Evolutionary conservation across 2,113 vertebrate species (phyloP).

Genomic region (Antennarius striatus): DNA sequence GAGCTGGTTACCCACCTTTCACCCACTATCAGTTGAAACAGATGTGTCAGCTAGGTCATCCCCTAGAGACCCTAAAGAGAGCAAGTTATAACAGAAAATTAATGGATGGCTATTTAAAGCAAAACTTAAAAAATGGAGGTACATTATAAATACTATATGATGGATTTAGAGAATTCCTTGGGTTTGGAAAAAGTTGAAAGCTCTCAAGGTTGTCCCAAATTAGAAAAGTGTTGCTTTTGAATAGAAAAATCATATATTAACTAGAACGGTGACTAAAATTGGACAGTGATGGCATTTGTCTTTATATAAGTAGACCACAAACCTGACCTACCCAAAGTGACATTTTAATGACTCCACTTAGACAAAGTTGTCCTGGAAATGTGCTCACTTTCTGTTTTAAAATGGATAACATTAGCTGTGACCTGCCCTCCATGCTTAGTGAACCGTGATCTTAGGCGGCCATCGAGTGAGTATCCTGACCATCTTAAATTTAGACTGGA

Average conservation of each 20-base stretch:
- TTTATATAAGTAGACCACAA: conserved; percentile 51
- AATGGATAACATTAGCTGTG: conserved; percentile 28
- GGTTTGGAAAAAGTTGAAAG: conserved; percentile 1
- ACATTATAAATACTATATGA: conserved; percentile 9
- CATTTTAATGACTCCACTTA: conserved; percentile 30
- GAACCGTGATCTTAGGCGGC: conserved; percentile 21
- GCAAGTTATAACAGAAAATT: no score
- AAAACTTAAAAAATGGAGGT: not conserved
- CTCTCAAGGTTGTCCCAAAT: not conserved
- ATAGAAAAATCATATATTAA: conserved; percentile 33
- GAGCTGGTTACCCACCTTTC: no score
- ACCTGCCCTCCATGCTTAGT: conserved; percentile 7
- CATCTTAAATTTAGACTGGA: conserved; percentile 45
- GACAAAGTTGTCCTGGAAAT: conserved; percentile 42
- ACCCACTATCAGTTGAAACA: no score
- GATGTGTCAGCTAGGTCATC: no score
- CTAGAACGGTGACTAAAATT: conserved; percentile 46
- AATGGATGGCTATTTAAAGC: not conserved
- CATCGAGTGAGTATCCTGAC: conserved; percentile 15
- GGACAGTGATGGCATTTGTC: conserved; percentile 40
- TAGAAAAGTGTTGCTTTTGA: conserved; percentile 19
- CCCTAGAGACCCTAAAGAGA: no score
- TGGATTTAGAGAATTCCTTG: conserved; percentile 5
- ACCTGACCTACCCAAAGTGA: not conserved
- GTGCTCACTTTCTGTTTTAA: conserved; percentile 44